Conservation (phyloP, 2,888 invertebrate species). For the Campoplex capitator region DNA sequence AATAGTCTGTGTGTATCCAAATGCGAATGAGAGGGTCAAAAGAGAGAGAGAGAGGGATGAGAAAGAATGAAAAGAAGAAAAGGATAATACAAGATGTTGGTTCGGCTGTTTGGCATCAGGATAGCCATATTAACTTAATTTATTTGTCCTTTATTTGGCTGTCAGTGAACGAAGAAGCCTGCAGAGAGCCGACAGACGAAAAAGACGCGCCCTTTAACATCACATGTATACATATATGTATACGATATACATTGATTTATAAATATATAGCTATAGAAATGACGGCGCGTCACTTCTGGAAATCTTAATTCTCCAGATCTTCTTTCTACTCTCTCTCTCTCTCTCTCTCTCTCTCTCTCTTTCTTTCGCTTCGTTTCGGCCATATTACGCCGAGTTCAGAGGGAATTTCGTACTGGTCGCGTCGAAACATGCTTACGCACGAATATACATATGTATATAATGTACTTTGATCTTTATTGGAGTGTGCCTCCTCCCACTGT, state of each 20-base stretch:
- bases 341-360: neutral
- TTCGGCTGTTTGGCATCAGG: conserved; percentile 73
- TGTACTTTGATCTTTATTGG: conserved; percentile 36
- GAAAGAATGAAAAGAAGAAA: conserved; percentile 9
- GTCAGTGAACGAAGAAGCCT: conserved; percentile 77
- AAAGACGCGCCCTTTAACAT: conserved; percentile 69
- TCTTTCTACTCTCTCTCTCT: conserved; percentile 23
- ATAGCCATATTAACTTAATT: conserved; percentile 83
- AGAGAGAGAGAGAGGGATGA: conserved; percentile 25
- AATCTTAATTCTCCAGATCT: conserved; percentile 74
- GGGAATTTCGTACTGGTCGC: conserved; percentile 47
- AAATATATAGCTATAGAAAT: conserved; percentile 43
- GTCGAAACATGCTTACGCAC: conserved; percentile 38
- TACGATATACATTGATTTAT: conserved; percentile 4
- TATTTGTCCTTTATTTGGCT: conserved; percentile 84
- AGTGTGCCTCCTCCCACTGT: conserved; percentile 58
- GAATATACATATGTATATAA: conserved; percentile 14
- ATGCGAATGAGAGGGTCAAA: neutral
- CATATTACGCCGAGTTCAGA: conserved; percentile 48
- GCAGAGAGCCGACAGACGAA: conserved; percentile 71
- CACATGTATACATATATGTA: conserved; percentile 5
- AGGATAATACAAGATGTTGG: conserved; percentile 62
- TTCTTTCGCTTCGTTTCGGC: conserved; percentile 16
- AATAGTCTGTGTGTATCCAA: conserved; percentile 19
- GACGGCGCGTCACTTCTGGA: conserved; percentile 76